Conservation (phyloP, 1,140 invertebrate genomes). For the Trichonephila clavata region DNA sequence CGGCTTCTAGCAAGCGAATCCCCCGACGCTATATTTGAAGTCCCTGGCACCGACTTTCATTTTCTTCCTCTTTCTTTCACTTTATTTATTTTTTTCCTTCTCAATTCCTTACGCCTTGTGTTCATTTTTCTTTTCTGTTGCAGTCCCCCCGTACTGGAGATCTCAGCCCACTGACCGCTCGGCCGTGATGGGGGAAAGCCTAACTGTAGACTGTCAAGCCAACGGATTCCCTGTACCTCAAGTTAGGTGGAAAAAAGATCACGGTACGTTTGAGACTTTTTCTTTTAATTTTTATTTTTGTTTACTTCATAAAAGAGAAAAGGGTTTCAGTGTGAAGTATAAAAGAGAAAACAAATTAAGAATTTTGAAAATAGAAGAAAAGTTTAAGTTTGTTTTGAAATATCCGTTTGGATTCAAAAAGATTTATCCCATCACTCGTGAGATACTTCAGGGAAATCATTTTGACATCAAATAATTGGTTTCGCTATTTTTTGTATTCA, state of each 20-base stretch:
- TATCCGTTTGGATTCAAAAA: no score
- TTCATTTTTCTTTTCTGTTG: constrained; percentile 60
- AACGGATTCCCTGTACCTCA: constrained; percentile 79
- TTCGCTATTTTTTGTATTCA: no score
- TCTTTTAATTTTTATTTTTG: background rate
- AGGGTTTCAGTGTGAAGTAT: background rate
- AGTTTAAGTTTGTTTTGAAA: background rate
- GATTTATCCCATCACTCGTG: no score
- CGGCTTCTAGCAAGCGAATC: constrained; percentile 52
- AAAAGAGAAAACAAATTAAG: background rate
- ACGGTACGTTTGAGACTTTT: constrained; percentile 67
- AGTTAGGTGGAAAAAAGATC: constrained; percentile 78
- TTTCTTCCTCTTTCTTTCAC: constrained; percentile 29
- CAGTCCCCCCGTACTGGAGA: constrained; percentile 82
- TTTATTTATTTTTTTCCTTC: constrained; percentile 18
- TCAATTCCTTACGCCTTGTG: constrained; percentile 53
- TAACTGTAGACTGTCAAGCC: constrained; percentile 79
- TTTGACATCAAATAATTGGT: no score
- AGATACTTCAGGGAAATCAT: no score
- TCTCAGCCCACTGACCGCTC: constrained; percentile 80
- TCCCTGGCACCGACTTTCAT: background rate
- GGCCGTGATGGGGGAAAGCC: constrained; percentile 77
- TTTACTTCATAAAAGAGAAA: background rate
- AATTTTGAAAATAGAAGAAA: background rate
- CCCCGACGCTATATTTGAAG: constrained; percentile 50